Base-by-base conservation (phyloP, 2,888 invertebrate genomes). In the Griposia aprilina region DNA sequence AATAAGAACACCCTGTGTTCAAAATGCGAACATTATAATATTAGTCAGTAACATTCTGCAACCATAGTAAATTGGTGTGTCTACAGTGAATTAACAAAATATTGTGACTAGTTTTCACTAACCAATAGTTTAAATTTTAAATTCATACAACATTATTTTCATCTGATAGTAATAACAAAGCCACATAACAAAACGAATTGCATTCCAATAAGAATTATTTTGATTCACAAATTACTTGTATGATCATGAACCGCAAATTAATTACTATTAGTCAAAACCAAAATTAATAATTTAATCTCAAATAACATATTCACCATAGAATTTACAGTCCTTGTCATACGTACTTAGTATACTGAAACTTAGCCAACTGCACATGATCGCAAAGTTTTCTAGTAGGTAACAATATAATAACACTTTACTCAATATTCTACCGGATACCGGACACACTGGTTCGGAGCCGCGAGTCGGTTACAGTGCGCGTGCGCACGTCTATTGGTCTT, bases 71-170 rank as follows among this genome's bases (percentile, higher is more conserved):
- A 36, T 66, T 30, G 36, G 36, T 60, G 20, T 79, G 20, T 79
- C 48, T 60, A 30, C 59, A 72, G 67, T 50, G 50, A 80, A 83
- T 30, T 17, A 70, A 45, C 50, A 60, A 81, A 52, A 62, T 74
- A 69, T 83, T 84, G 84, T 91, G 92, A 93, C 93, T 93, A 93
- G 93, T 87, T 91, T 88, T 90, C 89, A 91, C 90, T 88, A 91
- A 92, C 89, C 89, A 89, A 88, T 89, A 80, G 50, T 65, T 82
- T 74, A 45, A 50, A 50, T 71, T 67, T 81, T 50, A 50, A 52
- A 74, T 59, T 67, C 45, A 62, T 66, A 50, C 8, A 50, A 50
- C 17, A 50, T 62, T 50, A 67, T n/a, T 69, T 69, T 50, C 7
- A 23, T 59, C n/a, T 57, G n/a, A 48, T 36, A 30, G 30, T 66